Evolutionary conservation across 2,797 vertebrate genomes (phyloP).

Genomic region (Liasis olivaceus): DNA sequence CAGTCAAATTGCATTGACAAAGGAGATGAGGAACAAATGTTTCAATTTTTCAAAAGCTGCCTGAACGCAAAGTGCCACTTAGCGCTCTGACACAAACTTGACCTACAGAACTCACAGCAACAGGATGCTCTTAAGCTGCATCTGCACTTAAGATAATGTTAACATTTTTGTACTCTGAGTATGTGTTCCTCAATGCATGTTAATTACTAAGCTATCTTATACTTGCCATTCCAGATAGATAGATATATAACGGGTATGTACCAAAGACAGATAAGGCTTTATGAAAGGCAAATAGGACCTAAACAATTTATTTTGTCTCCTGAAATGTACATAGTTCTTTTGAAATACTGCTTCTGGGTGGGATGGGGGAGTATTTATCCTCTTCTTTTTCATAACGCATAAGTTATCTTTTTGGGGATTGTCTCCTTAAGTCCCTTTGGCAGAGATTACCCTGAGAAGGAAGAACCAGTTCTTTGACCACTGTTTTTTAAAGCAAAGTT

Average conservation of each 20-base stretch:
- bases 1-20: neutral
- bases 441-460: no score
- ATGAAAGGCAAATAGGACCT: neutral
- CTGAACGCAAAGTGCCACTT: neutral
- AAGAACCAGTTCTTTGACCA: no score
- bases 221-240: no score
- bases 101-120: neutral
- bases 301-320: neutral
- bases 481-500: no score
- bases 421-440: no score
- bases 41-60: neutral
- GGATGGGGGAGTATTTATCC: neutral
- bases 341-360: neutral
- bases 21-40: no score
- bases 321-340: neutral
- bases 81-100: neutral
- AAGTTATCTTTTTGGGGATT: no score
- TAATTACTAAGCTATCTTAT: neutral
- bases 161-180: neutral
- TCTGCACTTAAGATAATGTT: neutral
- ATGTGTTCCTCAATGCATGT: neutral
- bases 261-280: neutral
- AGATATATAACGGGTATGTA: neutral
- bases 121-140: neutral
- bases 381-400: neutral